Base-by-base conservation (phyloP, 64 coral and sea anemone species). In the Porites lutea region DNA sequence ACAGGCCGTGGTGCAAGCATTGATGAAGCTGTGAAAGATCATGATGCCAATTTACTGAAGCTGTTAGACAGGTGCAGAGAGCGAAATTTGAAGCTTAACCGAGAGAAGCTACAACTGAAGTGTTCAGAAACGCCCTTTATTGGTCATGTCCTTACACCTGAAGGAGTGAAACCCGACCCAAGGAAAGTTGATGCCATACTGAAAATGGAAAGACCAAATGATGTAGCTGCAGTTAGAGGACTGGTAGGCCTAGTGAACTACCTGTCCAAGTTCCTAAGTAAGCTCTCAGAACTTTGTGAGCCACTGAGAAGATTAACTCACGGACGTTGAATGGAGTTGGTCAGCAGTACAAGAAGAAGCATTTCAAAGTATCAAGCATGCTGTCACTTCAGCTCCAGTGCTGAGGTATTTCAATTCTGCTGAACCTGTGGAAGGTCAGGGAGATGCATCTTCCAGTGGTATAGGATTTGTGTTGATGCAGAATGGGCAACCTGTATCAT, bases 341-440 rank as follows among this genome's bases (percentile, higher is more conserved):
- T 49, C 60, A 37, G 6, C 57, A 2, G 65, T 58, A 46, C 89
- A 74, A 62, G 78, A 82, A 2, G 64, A 82, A 57, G 20, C 65
- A 4, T 82, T 90, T 77, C 60, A 66, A 22, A 80, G 18, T 10
- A 79, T 90, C 77, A 71, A 82, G 52, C 52, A 66, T 45, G 63
- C 59, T 69, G 77, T 80, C 15, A 57, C 88, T 44, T 52, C 19
- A 80, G 70, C 71, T 27, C 23, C 63, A 84, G 52, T 21, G 14
- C 23, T 68, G 3, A 65, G 21, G 44, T 66, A 48, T 71, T 52
- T 71, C 48, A 53, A 44, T 50, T 6, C 72, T 8, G 52, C 22
- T 13, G 85, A 8, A 51, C 69, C 64, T 3, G 5, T 37, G 4
- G 74, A 47, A 48, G 74, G 44, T 43, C n/a, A 77, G 46, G 74